These are phyloP conservation scores for Notolabrus celidotus DNA, from an alignment of 2,797 vertebrate genomes.

Conservation along the genomic window DNA sequence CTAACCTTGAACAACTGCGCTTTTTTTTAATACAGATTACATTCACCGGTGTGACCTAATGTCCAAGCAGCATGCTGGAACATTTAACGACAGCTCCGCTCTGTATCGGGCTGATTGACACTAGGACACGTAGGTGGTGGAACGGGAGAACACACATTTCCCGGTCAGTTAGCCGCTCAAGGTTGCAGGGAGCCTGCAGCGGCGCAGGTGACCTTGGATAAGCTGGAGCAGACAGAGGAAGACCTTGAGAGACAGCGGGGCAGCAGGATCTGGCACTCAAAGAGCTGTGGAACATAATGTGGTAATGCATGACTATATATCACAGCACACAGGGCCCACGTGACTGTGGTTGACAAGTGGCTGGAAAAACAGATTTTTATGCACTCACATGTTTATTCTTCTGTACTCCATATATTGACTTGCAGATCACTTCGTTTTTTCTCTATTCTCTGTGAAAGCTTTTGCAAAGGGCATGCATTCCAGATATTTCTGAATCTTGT, in stretches of 20 bases:
- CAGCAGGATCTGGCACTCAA: constrained; percentile 71
- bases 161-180: constrained; percentile 82
- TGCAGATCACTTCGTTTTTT: neutral
- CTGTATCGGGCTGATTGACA: constrained; percentile 73
- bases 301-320: constrained; percentile 74
- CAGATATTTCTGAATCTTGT: neutral
- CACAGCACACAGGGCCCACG: constrained; percentile 42
- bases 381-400: constrained; percentile 21
- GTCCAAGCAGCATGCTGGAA: constrained; percentile 45
- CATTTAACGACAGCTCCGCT: constrained; percentile 59
- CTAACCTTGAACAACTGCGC: constrained; percentile 54
- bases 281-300: constrained; percentile 73
- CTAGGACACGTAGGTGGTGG: constrained; percentile 61
- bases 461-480: neutral
- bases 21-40: constrained; percentile 43
- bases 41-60: constrained; percentile 57
- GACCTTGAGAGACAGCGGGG: constrained; percentile 77
- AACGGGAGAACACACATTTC: constrained; percentile 80
- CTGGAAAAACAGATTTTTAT: constrained; percentile 37
- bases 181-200: constrained; percentile 72
- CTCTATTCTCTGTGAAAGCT: neutral
- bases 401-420: neutral
- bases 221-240: constrained; percentile 74
- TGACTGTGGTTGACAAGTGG: constrained; percentile 42
- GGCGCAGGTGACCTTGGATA: constrained; percentile 73